Evolutionary conservation across 2,113 vertebrate genomes (phyloP).

Genomic region (Ochotona curzoniae): DNA sequence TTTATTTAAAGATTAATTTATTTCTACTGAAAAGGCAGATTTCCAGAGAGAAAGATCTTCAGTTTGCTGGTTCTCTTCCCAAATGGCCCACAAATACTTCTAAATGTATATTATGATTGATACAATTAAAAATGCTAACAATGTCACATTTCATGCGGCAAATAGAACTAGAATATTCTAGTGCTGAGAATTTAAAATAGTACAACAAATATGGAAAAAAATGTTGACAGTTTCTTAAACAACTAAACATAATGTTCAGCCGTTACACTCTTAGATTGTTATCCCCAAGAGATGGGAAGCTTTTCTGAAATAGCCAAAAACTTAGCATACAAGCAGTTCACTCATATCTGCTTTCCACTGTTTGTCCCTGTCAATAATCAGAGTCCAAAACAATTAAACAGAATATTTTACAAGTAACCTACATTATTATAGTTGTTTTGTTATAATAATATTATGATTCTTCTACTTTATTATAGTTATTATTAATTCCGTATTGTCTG

Average conservation of each 20-base stretch:
- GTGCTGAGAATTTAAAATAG: not conserved
- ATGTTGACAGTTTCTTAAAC: not conserved
- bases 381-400: too few species aligned
- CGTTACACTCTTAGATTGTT: not conserved
- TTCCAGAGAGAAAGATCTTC: too few species aligned
- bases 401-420: too few species aligned
- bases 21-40: too few species aligned
- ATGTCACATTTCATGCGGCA: not conserved
- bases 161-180: not conserved
- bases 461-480: too few species aligned
- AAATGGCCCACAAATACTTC: not conserved
- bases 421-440: too few species aligned
- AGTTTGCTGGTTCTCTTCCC: too few species aligned
- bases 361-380: too few species aligned
- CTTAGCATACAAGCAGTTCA: not conserved
- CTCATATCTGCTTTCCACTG: too few species aligned
- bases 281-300: not conserved
- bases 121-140: not conserved
- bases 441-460: too few species aligned
- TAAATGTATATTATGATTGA: not conserved
- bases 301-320: not conserved
- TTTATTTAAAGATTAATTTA: too few species aligned
- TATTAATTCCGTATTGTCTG: too few species aligned
- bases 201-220: not conserved
- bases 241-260: not conserved